Evolutionary conservation across 2,797 vertebrate genomes (phyloP), one percentile per base, ranked within the genome.

Genomic region (Acrocephalus scirpaceus): DNA sequence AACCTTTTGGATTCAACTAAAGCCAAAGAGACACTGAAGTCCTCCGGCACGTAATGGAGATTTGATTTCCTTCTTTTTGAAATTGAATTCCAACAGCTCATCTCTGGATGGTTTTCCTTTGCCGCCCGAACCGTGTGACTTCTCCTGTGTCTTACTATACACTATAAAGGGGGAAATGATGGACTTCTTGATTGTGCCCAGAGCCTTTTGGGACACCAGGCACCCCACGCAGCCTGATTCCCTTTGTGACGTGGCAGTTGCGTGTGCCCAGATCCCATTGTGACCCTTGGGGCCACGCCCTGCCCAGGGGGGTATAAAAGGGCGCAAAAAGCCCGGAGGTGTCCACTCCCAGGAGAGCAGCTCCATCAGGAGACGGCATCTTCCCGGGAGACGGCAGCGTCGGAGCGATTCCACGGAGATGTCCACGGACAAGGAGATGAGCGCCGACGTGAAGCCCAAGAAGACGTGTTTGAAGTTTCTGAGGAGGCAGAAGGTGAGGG

Each of bases 221-320:
- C 8, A 26, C 4, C 27, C 7, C 27, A 26, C 1, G 2, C 10
- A 8, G 8, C 21, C 7, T 3, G 0, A 25, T 45, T 3, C 19
- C 20, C 17, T n/a, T n/a, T 40, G 34, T 40, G 51, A 48, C 1
- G 0, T 27, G 17, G 9, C 36, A 11, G 27, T 14, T 34, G 36
- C 1, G 2, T 10, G 44, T 48, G 64, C 2, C 45, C 36, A 30
- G 36, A 30, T 5, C 20, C 45, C 36, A 29, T 34, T 34, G 45
- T 51, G 45, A 69, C 36, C 6, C 12, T 2, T 13, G 45, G 19
- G 44, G 9, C 21, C 2, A 0, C 0, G 3, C 36, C 30, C 44
- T 34, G 54, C 5, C 3, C 36, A 7, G 30, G 40, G 6, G 40
- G 13, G 16, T 13, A 18, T 16, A 10, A 42, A 70, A 20, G 17